phyloP scores from a whole-genome alignment of 2,113 vertebrate genomes.

The Trematocara unimaculatum region DNA sequence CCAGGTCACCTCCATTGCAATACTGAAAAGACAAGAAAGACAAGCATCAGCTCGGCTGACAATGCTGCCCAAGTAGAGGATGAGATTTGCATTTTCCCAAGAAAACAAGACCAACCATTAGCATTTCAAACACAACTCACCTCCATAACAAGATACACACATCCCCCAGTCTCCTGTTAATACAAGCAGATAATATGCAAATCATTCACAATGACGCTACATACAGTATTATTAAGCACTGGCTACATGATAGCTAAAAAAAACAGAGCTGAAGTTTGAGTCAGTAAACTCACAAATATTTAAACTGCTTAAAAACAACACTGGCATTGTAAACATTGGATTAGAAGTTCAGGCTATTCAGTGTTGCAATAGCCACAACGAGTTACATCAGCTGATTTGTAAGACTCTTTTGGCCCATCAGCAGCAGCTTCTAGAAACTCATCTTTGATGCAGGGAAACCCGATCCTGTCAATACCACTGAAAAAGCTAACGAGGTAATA shows the following conservation, averaged over 20 bases:
- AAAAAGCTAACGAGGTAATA: not conserved
- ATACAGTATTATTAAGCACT: not conserved
- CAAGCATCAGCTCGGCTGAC: not conserved
- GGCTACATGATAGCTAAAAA: not conserved
- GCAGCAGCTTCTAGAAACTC: not conserved
- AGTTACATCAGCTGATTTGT: not conserved
- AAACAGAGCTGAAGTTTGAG: not conserved
- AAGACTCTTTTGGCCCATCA: not conserved
- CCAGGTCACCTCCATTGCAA: slow-evolving; percentile 95
- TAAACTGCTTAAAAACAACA: not conserved
- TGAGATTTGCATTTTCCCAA: not conserved
- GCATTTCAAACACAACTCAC: slow-evolving; percentile 66
- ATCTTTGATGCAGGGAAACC: not conserved
- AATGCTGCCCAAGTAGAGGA: not conserved
- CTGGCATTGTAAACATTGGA: not conserved
- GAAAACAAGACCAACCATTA: not conserved
- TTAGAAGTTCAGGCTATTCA: not conserved
- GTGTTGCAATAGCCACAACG: not conserved
- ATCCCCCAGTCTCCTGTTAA: slow-evolving; percentile 87
- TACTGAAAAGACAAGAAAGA: slow-evolving; percentile 75
- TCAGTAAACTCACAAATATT: not conserved
- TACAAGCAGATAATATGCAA: slow-evolving; percentile 22
- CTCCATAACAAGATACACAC: slow-evolving; percentile 98
- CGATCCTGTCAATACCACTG: not conserved
- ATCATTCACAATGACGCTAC: not conserved